Conservation (phyloP, 92 coral and sea anemone species). For the Zoanthus solanderi region DNA sequence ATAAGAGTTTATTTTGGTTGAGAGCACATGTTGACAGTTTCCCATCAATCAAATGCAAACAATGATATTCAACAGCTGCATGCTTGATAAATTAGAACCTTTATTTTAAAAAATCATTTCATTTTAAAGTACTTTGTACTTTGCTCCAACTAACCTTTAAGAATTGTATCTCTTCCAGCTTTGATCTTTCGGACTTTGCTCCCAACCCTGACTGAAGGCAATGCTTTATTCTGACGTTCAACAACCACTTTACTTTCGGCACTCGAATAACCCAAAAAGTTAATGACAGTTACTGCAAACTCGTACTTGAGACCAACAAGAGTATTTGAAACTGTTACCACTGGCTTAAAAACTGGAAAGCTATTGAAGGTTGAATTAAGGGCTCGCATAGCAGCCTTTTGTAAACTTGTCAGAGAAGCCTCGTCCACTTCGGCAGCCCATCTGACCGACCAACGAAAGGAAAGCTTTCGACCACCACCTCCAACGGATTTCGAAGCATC, state of each 20-base stretch:
- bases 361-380: conserved; percentile 29
- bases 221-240: conserved; percentile 64
- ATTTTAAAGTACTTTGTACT: background rate
- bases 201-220: conserved; percentile 67
- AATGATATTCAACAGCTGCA: background rate
- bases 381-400: conserved; percentile 49
- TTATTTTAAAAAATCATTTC: background rate
- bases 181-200: conserved; percentile 36
- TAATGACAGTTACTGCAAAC: conserved; percentile 65
- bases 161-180: conserved; percentile 49
- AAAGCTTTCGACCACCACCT: background rate
- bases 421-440: conserved; percentile 58
- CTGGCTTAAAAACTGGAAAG: conserved; percentile 19
- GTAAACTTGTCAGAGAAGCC: conserved; percentile 30
- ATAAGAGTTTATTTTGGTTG: too few relatives aligned
- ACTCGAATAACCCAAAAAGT: conserved; percentile 72
- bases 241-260: conserved; percentile 46
- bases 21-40: too few relatives aligned
- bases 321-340: background rate
- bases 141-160: conserved; percentile 60
- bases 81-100: background rate
- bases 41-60: too few relatives aligned
- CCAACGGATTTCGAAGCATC: background rate
- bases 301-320: conserved; percentile 61
- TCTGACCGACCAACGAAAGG: conserved; percentile 21